These are phyloP conservation scores for Caenorhabditis sp. DNA, from an alignment of 2,888 invertebrate genomes.

Conservation along the genomic window DNA sequence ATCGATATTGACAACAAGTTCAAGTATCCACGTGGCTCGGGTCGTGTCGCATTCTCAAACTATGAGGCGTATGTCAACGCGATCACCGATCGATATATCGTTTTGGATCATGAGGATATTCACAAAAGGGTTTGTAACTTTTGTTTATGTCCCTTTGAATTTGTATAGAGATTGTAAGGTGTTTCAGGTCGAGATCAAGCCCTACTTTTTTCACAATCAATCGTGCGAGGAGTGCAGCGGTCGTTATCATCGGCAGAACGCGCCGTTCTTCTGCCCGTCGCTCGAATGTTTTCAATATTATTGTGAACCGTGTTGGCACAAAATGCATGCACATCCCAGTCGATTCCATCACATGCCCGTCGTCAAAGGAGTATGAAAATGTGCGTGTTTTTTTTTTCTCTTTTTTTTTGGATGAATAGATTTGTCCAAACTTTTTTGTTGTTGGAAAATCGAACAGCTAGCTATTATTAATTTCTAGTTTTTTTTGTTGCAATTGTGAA, in stretches of 20 bases:
- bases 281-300: constrained; percentile 99
- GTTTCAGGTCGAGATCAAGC: constrained; percentile 85
- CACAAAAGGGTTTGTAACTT: constrained; percentile 32
- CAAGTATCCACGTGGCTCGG: constrained; percentile 96
- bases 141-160: not conserved
- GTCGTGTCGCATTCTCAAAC: constrained; percentile 96
- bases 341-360: constrained; percentile 98
- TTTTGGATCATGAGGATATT: constrained; percentile 81
- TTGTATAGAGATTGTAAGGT: not conserved
- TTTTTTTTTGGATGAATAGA: too few species aligned
- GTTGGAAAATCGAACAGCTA: too few species aligned
- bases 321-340: constrained; percentile 75
- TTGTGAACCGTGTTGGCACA: constrained; percentile 75
- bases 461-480: too few species aligned
- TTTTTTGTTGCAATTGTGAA: too few species aligned
- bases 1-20: constrained; percentile 99
- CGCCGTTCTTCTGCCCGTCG: constrained; percentile 99
- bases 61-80: constrained; percentile 99
- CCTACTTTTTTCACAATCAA: constrained; percentile 98
- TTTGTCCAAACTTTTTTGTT: too few species aligned
- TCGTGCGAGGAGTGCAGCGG: constrained; percentile 99
- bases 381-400: too few species aligned
- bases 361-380: constrained; percentile 78
- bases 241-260: constrained; percentile 95
- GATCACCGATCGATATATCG: constrained; percentile 96